These are phyloP conservation scores for Drosophila burlai DNA, from an alignment of 1,140 invertebrate genomes.

Conservation along the genomic window DNA sequence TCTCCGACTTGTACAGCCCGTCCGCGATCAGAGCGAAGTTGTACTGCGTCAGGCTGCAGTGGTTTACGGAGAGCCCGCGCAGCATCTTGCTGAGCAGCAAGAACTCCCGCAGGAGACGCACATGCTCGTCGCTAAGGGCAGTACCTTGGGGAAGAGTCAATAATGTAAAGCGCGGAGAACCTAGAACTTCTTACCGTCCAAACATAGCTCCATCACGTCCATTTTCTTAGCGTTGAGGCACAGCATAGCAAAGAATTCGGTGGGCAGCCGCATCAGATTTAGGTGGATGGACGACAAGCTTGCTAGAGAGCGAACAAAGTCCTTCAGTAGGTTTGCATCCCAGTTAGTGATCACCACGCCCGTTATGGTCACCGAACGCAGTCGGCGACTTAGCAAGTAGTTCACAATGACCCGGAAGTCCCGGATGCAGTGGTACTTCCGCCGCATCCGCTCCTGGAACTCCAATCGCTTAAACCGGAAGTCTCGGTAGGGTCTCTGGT, in stretches of 20 bases:
- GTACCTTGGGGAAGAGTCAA: constrained; percentile 41
- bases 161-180: background rate
- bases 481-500: constrained; percentile 62
- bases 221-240: constrained; percentile 41
- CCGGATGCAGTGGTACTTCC: constrained; percentile 50
- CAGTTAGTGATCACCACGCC: constrained; percentile 37
- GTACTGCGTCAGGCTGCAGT: constrained; percentile 66
- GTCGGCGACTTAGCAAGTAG: constrained; percentile 37
- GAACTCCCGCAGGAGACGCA: constrained; percentile 46
- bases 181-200: constrained; percentile 58
- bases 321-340: constrained; percentile 41
- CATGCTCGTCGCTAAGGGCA: constrained; percentile 26
- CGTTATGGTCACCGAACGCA: constrained; percentile 39
- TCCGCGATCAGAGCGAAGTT: constrained; percentile 71
- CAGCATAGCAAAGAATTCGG: constrained; percentile 68
- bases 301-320: constrained; percentile 49
- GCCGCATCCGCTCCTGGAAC: constrained; percentile 69
- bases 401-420: constrained; percentile 65
- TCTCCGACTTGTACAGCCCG: constrained; percentile 66
- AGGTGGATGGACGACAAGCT: constrained; percentile 49
- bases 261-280: constrained; percentile 61
- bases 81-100: constrained; percentile 52
- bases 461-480: constrained; percentile 63
- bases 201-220: constrained; percentile 47
- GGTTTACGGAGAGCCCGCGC: constrained; percentile 53